Conservation (phyloP, 1,140 invertebrate species). For the Megalopta genalis region DNA sequence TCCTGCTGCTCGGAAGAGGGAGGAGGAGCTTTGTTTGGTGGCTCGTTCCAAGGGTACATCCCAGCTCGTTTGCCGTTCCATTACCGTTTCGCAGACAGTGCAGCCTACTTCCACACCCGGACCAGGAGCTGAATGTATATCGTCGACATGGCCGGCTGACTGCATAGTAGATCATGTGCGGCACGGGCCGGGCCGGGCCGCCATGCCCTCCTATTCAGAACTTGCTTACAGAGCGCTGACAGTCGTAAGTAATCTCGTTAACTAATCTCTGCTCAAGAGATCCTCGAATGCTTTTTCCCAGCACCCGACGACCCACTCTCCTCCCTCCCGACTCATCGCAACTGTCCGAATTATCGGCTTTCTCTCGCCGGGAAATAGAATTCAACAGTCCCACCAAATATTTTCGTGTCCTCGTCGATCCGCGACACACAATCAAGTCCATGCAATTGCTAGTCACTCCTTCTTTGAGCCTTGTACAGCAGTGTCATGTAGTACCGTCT, state of each 20-base stretch:
- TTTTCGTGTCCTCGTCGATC: background rate
- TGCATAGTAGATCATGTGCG: constrained; percentile 38
- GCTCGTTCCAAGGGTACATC: constrained; percentile 19
- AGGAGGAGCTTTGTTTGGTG: constrained; percentile 10
- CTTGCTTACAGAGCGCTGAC: constrained; percentile 38
- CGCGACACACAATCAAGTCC: background rate
- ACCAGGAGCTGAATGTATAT: constrained; percentile 15
- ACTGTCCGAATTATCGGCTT: background rate
- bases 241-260: constrained; percentile 39
- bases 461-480: too few relatives aligned
- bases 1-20: background rate
- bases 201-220: constrained; percentile 29
- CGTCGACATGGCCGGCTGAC: constrained; percentile 31
- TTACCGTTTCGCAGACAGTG: constrained; percentile 45
- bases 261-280: constrained; percentile 23
- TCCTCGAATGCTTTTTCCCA: constrained; percentile 1
- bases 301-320: background rate
- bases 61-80: constrained; percentile 44
- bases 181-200: background rate
- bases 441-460: too few relatives aligned
- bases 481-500: too few relatives aligned
- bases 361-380: background rate
- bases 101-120: constrained; percentile 11
- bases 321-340: background rate
- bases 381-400: background rate